Evolutionary conservation across 2,888 invertebrate species (phyloP).

Genomic region (Sussaba pulchella): DNA sequence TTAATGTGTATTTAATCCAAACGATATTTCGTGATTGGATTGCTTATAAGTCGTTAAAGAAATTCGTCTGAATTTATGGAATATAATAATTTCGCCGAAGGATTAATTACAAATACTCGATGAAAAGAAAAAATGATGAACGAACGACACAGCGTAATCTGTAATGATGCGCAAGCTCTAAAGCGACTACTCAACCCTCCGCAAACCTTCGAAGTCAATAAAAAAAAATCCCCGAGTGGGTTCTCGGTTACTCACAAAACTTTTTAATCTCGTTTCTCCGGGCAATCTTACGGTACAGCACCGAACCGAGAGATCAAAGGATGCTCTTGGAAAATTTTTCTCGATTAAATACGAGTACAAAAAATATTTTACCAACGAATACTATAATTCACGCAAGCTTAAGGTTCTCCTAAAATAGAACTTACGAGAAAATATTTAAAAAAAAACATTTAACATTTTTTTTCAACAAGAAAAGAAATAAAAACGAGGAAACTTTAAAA

Average conservation of each 20-base stretch:
- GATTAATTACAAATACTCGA: too few species aligned
- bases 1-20: background rate
- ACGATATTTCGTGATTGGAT: background rate
- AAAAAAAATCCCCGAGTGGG: conserved; percentile 18
- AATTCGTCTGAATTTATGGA: too few species aligned
- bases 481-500: too few species aligned
- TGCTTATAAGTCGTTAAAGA: too few species aligned
- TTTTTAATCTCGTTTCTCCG: conserved; percentile 40
- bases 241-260: conserved; percentile 30
- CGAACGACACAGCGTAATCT: background rate
- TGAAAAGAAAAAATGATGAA: too few species aligned
- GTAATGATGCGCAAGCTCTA: conserved; percentile 24
- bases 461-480: too few species aligned
- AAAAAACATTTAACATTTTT: too few species aligned
- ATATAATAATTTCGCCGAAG: too few species aligned
- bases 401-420: conserved; percentile 1
- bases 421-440: background rate
- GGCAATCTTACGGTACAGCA: conserved; percentile 23
- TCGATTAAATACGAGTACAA: background rate
- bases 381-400: background rate
- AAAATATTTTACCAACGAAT: background rate
- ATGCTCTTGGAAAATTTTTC: conserved; percentile 4
- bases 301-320: conserved; percentile 30
- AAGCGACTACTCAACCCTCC: conserved; percentile 32
- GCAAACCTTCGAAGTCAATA: conserved; percentile 13